Conservation (phyloP, 2,113 vertebrate species). For the Nicator chloris region DNA sequence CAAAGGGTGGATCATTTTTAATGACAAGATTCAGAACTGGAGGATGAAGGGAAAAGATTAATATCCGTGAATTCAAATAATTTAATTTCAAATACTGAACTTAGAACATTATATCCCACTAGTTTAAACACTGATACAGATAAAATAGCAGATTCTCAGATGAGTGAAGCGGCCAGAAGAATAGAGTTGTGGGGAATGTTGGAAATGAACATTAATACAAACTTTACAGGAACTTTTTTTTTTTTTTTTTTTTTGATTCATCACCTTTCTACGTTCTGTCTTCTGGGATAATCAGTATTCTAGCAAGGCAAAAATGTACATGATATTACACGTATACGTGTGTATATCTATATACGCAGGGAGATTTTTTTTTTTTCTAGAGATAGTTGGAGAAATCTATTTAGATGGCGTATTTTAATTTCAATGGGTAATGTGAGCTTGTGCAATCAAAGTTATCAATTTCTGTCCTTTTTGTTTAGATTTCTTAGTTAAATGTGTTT, state of each 20-base stretch:
- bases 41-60: slow-evolving; percentile 66
- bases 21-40: slow-evolving; percentile 68
- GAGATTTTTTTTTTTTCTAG: neutral
- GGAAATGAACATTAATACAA: slow-evolving; percentile 31
- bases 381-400: slow-evolving; percentile 46
- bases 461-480: slow-evolving; percentile 64
- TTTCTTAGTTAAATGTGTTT: slow-evolving; percentile 70
- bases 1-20: slow-evolving; percentile 68
- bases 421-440: slow-evolving; percentile 40
- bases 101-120: slow-evolving; percentile 57
- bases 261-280: neutral
- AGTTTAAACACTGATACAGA: slow-evolving; percentile 59
- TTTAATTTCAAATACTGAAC: slow-evolving; percentile 68
- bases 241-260: neutral
- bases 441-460: slow-evolving; percentile 65
- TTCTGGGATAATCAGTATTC: neutral
- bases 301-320: neutral
- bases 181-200: neutral
- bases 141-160: slow-evolving; percentile 47
- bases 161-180: slow-evolving; percentile 13
- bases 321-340: neutral
- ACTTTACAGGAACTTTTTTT: slow-evolving; percentile 55
- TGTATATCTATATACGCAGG: neutral
- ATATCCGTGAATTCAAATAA: slow-evolving; percentile 69
- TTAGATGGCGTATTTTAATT: slow-evolving; percentile 39